A percentile compares a stretch with the other conserved stretches of the same genome.
Conservation (phyloP, 1,140 invertebrate genomes). For the Heliconius himera region DNA sequence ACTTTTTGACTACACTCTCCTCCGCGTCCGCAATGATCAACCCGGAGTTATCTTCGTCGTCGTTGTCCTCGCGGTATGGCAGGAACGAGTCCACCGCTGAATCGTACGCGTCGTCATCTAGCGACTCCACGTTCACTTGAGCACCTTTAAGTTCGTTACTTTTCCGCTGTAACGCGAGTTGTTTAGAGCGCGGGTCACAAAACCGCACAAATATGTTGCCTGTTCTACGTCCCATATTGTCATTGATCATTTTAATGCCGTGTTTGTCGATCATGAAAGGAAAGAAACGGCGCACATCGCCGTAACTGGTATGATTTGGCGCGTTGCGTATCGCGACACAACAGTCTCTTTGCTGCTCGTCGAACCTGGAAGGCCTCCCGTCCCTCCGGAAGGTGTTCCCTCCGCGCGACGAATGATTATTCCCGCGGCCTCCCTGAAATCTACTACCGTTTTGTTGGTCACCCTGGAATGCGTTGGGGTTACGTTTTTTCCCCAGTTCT, state of each 20-base stretch:
- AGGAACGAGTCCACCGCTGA: slow-evolving; percentile 84
- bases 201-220: slow-evolving; percentile 92
- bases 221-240: slow-evolving; percentile 88
- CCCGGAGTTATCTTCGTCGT: slow-evolving; percentile 49
- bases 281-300: slow-evolving; percentile 91
- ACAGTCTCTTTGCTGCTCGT: slow-evolving; percentile 54
- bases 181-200: slow-evolving; percentile 84
- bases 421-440: slow-evolving; percentile 46
- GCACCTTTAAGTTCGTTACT: slow-evolving; percentile 84
- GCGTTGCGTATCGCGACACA: slow-evolving; percentile 89
- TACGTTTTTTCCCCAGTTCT: slow-evolving; percentile 83
- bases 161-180: slow-evolving; percentile 85
- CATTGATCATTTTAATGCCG: slow-evolving; percentile 92
- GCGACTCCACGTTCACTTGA: slow-evolving; percentile 82
- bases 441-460: slow-evolving; percentile 54
- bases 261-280: slow-evolving; percentile 89
- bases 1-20: slow-evolving; percentile 39
- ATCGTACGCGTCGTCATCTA: slow-evolving; percentile 85
- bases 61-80: slow-evolving; percentile 77
- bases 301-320: slow-evolving; percentile 86
- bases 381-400: slow-evolving; percentile 54
- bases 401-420: slow-evolving; percentile 43
- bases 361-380: slow-evolving; percentile 55
- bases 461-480: slow-evolving; percentile 83
- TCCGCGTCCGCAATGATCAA: slow-evolving; percentile 49